Base-by-base conservation (phyloP, 2,797 vertebrate genomes). In the Crotalus adamanteus region DNA sequence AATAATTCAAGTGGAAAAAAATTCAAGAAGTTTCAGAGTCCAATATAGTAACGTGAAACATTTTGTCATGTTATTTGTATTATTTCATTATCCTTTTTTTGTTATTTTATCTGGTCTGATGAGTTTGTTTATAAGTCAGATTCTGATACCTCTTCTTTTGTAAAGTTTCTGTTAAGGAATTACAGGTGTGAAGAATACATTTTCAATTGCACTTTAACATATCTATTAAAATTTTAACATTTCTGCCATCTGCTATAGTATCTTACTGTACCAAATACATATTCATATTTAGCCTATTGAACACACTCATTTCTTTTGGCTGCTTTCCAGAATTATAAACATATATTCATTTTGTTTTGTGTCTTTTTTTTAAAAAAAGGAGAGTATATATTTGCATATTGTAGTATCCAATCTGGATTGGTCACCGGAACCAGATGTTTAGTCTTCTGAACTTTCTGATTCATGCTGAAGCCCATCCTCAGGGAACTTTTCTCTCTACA, bases 71-170 rank as follows among this genome's bases (percentile, higher is more conserved):
- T 92, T 55, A 86, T 94, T 87, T 93, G 55, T 93, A 87, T 87
- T 0, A 22, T 60, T 88, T 65, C 18, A 93, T 93, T 86, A 25
- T 91, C 55, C 1, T 8, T 93, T 4, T 4, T 60, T 37, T 91
- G 60, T 28, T 93, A 93, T 94, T 93, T 95, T 86, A 91, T 47
- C 22, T 2, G 6, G 93, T 11, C 4, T 93, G 92, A 92, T 55
- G 22, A 85, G 94, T 94, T 69, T 91, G 78, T 69, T 92, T 0
- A 0, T 92, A 93, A 93, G 94, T 95, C 37, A 69, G 26, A 90
- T 65, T 53, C 57, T 92, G 6, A 88, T 88, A 93, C 28, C 89
- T 93, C 60, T n/a, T 93, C 3, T 93, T 93, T 94, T 92, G n/a
- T 37, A 94, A 93, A 88, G 14, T 92, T 11, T 25, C 57, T 25